A percentile compares a stretch with the other conserved stretches of the same genome.
These are phyloP conservation scores for Nephrotoma guestfalica DNA, from an alignment of 2,888 invertebrate species.

Conservation along the genomic window DNA sequence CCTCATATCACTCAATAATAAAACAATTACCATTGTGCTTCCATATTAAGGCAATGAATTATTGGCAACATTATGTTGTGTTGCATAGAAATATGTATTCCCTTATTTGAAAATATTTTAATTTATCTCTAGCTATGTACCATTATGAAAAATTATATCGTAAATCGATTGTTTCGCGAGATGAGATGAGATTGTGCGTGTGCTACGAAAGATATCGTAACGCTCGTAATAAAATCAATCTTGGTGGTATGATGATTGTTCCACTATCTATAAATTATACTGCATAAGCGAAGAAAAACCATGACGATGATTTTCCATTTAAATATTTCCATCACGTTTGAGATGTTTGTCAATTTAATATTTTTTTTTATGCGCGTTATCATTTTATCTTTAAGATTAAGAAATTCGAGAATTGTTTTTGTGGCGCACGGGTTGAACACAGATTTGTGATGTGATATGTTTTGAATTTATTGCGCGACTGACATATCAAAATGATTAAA, in stretches of 20 bases:
- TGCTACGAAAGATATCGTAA: background rate
- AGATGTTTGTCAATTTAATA: background rate
- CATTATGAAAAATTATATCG: background rate
- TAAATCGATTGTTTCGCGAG: background rate
- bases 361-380: background rate
- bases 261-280: background rate
- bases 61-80: background rate
- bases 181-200: background rate
- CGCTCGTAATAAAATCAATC: background rate
- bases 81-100: background rate
- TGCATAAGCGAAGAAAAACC: background rate
- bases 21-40: background rate
- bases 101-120: background rate
- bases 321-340: background rate
- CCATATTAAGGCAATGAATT: background rate
- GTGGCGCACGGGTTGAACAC: background rate
- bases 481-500: background rate
- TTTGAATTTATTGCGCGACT: background rate
- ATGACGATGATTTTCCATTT: background rate
- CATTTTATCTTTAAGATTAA: background rate
- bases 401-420: background rate
- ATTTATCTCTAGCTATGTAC: background rate
- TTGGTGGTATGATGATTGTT: background rate
- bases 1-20: background rate
- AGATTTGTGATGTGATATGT: background rate